Evolutionary conservation across 2,113 vertebrate species (phyloP), one percentile per base, ranked within the genome.

Genomic region (Sander vitreus): DNA sequence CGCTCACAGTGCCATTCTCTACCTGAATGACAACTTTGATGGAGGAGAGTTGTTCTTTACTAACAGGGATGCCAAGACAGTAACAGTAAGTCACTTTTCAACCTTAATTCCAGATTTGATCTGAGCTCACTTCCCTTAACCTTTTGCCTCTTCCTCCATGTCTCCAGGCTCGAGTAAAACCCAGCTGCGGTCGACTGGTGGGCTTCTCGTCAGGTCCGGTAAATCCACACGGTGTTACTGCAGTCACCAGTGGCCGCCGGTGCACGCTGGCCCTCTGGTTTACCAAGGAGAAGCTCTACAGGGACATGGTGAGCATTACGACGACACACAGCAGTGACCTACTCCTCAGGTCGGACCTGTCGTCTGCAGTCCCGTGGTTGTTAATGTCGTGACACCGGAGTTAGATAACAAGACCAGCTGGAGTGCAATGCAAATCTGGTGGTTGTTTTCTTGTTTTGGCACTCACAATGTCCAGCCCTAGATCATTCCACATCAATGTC

Each of bases 1-100:
- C n/a, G 71, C 14, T 50, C 57, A 39, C 93, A 99, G 98, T 91
- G 98, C 96, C 36, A 83, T 99, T 89, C 96, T 99, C 66, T 99
- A 99, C 91, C 94, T 99, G 93, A 99, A 99, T 14, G 96, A 97
- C 53, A 94, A 99, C 89, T 99, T 99, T 93, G 95, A 96, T 54
- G 98, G 98, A 0, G 98, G 98, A 11, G 94, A 97, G 51, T 91
- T 99, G 74, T 97, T 99, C 92, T 99, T 99, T 92, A 97, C 97
- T 3, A 96, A 96, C 84, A 94, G 93, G 83, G 96, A 99, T 5
- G 94, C 96, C 50, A 96, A 97, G 88, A 98, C 96, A 5, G 92
- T 98, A 64, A 97, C 95, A 27, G 98, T 99, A 90, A 93, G 95
- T 92, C 86, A 66, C 55, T 65, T 50, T 74, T 58, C 5, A 69